Base-by-base conservation (phyloP, 2,113 vertebrate genomes). In the Perccottus glenii region DNA sequence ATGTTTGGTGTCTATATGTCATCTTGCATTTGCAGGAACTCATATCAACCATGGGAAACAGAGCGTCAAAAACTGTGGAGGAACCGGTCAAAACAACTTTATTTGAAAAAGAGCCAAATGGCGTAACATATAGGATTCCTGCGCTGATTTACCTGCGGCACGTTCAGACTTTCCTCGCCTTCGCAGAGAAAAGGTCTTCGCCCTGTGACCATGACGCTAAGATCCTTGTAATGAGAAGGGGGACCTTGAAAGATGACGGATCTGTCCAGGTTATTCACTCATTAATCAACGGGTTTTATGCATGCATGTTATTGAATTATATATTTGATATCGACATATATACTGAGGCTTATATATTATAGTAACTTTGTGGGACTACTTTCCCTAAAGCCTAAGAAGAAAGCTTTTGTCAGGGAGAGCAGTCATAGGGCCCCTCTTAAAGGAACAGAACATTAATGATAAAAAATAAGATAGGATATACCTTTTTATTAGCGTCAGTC, bases 41-140 rank as follows among this genome's bases (percentile, higher is more conserved):
- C 51, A 53, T 16, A 71, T 85, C 32, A 70, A 81, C 57, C 73
- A 92, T 92, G 90, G 89, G 82, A 36, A 86, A 87, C 65, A 70
- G 69, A 47, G 33, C 87, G 38, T 87, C 87, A 6, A 89, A 86
- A 68, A 78, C 52, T 59, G 71, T 47, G 43, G 78, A 75, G 32
- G 89, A 88, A 27, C 87, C 85, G 12, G 53, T 43, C 19, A 92
- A 88, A 83, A 93, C 90, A 70, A 85, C 90, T 9, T 84, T 99
- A 67, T 98, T 98, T 78, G 85, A 67, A 49, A 93, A 90, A 72
- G 91, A 89, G 38, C 36, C 66, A 5, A 16, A 3, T 0, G 91
- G 94, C 4, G 38, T 90, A 58, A 96, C 92, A 9, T 98, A 96
- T 87, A 94, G 97, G 55, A 95, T 98, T 61, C 97, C 96, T 5